Evolutionary conservation across 2,888 invertebrate genomes (phyloP), one percentile per base, ranked within the genome.

Genomic region (Barypeithes pellucidus): DNA sequence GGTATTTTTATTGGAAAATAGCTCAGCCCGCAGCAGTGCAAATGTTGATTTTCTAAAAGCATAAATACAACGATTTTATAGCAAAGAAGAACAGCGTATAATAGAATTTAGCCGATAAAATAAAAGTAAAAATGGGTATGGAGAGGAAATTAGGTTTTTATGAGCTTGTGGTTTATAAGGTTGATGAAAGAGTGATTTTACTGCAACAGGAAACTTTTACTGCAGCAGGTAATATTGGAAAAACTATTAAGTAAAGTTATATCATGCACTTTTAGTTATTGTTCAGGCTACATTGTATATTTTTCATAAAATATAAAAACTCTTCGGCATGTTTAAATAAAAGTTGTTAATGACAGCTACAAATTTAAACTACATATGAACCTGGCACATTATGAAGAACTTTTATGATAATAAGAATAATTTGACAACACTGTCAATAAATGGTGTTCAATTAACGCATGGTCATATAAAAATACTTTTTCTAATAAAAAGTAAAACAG

Each of bases 1-100:
- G 29, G 7, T 8, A 29, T 29, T 8, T 29, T 29, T n/a, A n/a
- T n/a, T n/a, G n/a, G n/a, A n/a, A n/a, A 24, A 24, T 24, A 24
- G 14, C 4, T 45, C 14, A 16, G 4, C 14, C 4, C 12, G 14
- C 8, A 16, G 12, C 43, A 8, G 16, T 14, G 14, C 14, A 12
- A 43, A 43, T 43, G 43, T 14, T n/a, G 43, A 43, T 45, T 45
- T 16, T 16, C 43, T 45, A 16, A 45, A 45, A 45, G 43, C 43
- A 16, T 16, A 45, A 29, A 39, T n/a, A 47, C 16, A 3, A 45
- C 8, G 14, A 8, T 50, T 22, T 22, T 12, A 22, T n/a, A 22
- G 22, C 22, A 50, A 12, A 22, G 12, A 20, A 12, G n/a, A 50
- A 50, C 12, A 12, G 43, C 1, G 43, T 20, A 2, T 50, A 50